Base-by-base conservation (phyloP, 92 coral and sea anemone genomes). In the Palythoa grandis region DNA sequence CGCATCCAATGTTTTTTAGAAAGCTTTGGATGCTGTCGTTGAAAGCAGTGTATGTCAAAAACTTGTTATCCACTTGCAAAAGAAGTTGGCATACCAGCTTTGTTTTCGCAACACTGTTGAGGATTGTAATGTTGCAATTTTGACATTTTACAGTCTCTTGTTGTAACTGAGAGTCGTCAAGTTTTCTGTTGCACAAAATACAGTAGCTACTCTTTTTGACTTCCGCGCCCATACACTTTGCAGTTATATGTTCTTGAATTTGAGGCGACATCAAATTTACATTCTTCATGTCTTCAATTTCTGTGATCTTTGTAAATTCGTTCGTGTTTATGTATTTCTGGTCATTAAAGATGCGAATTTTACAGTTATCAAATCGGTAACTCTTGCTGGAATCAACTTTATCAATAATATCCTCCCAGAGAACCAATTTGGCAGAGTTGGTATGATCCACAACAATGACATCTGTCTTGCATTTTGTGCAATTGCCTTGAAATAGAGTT, bases 1-100 rank as follows among this genome's bases (percentile, higher is more conserved):
- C 20, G 23, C 85, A 76, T 23, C 66, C 66, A 37, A 77, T 67
- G 83, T 74, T 88, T 79, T 82, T 75, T 66, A 92, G 83, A 83
- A 92, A 92, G 75, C 94, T 92, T 76, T 89, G 90, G 72, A 92
- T 86, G 72, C 76, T 87, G 82, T 92, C 90, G 77, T 86, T 92
- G 86, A 90, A 92, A 77, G 88, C 88, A 71, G 90, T 91, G 90
- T 86, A 91, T 75, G 83, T 85, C 70, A 77, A 72, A 22, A 89
- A 58, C 86, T 90, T 90, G 86, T 88, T 83, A 83, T 90, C 93
- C 75, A 89, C 85, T 78, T 87, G 83, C 76, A 87, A 76, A 66
- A 87, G 68, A 86, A 91, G 87, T 82, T 88, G 90, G 83, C 92
- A 88, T 72, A 86, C 86, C 76, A 91, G 91, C 85, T 88, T 91